A percentile compares a stretch with the other conserved stretches of the same genome.
These are phyloP conservation scores for Acanthochromis polyacanthus DNA, from an alignment of 2,113 vertebrate species.

Conservation along the genomic window DNA sequence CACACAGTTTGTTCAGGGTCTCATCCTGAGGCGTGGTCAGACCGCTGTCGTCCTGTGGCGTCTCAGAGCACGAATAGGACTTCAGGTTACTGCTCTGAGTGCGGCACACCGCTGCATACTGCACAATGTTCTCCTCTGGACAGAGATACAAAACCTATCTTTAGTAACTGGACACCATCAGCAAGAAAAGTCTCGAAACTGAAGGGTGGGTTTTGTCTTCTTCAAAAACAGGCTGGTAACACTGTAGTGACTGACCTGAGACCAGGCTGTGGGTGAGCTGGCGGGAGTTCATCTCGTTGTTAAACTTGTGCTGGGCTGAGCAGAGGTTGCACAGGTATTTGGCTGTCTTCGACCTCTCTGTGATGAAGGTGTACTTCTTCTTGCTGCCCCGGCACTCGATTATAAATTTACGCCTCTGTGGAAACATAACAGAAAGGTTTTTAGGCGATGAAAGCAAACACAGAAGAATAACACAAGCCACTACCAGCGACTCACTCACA, in stretches of 20 bases:
- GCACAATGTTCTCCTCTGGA: conserved; percentile 75
- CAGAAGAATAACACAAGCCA: neutral
- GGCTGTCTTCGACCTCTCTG: conserved; percentile 87
- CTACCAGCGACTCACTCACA: conserved; percentile 79
- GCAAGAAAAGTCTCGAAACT: neutral
- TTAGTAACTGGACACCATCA: neutral
- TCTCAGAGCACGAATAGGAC: conserved; percentile 84
- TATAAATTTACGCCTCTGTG: conserved; percentile 88
- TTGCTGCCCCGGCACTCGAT: conserved; percentile 88
- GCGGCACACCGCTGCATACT: conserved; percentile 69
- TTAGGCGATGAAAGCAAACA: neutral
- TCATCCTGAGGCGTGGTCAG: conserved; percentile 73
- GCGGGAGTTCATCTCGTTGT: conserved; percentile 88
- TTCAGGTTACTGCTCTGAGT: conserved; percentile 80
- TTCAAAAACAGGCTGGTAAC: neutral
- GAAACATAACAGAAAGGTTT: conserved; percentile 2
- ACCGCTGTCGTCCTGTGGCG: conserved; percentile 75
- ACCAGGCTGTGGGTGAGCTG: conserved; percentile 78
- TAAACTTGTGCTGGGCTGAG: conserved; percentile 91
- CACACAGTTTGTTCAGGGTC: conserved; percentile 83
- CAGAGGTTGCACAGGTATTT: conserved; percentile 91
- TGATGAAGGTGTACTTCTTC: conserved; percentile 89
- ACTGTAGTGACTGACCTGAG: conserved; percentile 78
- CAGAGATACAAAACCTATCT: neutral
- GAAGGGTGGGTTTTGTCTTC: neutral